Conservation (phyloP, 1,140 invertebrate genomes). For the Helicoverpa armigera region DNA sequence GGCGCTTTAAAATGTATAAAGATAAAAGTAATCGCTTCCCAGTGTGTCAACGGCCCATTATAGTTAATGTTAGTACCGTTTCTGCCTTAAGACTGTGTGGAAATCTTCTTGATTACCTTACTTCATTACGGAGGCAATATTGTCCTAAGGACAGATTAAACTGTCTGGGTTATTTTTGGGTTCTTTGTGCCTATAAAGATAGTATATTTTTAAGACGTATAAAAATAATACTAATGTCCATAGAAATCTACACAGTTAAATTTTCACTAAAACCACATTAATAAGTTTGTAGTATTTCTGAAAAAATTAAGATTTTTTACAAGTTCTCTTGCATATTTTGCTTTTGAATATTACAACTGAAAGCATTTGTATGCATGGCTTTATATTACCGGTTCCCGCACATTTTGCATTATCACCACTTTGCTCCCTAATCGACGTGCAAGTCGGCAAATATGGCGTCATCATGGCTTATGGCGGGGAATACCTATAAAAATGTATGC, state of each 20-base stretch:
- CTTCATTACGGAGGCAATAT: slow-evolving; percentile 17
- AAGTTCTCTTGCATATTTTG: too few relatives aligned
- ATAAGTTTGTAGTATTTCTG: too few relatives aligned
- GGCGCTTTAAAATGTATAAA: slow-evolving; percentile 34
- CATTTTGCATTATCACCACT: not conserved
- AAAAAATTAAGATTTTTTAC: too few relatives aligned
- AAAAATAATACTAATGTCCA: not conserved
- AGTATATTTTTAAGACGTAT: not conserved
- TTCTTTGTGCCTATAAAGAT: not conserved
- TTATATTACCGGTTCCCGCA: not conserved
- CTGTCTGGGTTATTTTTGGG: slow-evolving; percentile 23
- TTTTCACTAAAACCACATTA: too few relatives aligned
- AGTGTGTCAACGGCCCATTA: slow-evolving; percentile 33
- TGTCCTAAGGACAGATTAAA: not conserved
- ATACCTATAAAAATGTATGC: not conserved
- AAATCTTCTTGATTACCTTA: slow-evolving; percentile 40
- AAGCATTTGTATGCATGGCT: slow-evolving; percentile 30
- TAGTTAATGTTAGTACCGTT: slow-evolving; percentile 43
- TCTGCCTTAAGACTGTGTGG: slow-evolving; percentile 20
- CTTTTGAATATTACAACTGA: slow-evolving; percentile 12
- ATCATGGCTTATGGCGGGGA: not conserved
- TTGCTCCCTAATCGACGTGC: slow-evolving; percentile 16
- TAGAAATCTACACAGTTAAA: too few relatives aligned
- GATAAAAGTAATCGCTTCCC: slow-evolving; percentile 31
- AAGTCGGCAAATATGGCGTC: slow-evolving; percentile 9